Base-by-base conservation (phyloP, 2,797 vertebrate species). In the Remorina albescens region DNA sequence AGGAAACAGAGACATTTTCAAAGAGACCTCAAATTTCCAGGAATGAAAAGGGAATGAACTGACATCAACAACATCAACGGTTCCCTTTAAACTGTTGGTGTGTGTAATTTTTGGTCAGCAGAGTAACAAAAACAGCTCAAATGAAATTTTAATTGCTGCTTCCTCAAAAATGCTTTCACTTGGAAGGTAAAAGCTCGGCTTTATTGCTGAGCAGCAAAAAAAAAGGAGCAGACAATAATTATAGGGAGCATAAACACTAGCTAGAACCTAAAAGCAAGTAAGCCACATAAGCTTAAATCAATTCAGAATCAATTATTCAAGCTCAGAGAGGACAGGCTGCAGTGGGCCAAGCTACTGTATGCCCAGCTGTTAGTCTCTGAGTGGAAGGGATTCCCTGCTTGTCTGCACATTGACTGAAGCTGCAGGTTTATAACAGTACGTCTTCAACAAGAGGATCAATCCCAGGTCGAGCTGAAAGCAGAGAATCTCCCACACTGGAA, bases 231-330 rank as follows among this genome's bases (percentile, higher is more conserved):
- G 61, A 72, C 74, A 66, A 47, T 76, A 80, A 88, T 89, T 88
- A 87, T 66, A 83, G 81, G 82, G 85, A 54, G 55, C 39, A 81
- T 83, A 87, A 78, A 76, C 56, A 82, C 62, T 76, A 23, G 21
- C 8, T 37, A 37, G 12, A 19, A 23, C 55, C 49, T 34, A 30
- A 59, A 79, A 39, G 51, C 2, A 34, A 66, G 28, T 34, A 42
- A 79, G 67, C 63, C 70, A 85, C 81, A 50, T 74, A 68, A 81
- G 74, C 15, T 55, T 42, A 49, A 75, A 83, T 86, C 78, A 80
- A 85, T 81, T 68, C 55, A 46, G 25, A 74, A 89, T 85, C 62
- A 81, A 88, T 86, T 74, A 83, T 82, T 91, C 21, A 72, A 73
- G 47, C 56, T 19, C 23, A 61, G 47, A 41, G 39, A 51, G 42